Evolutionary conservation across 1,140 invertebrate species (phyloP).

Genomic region (Bombus polaris): DNA sequence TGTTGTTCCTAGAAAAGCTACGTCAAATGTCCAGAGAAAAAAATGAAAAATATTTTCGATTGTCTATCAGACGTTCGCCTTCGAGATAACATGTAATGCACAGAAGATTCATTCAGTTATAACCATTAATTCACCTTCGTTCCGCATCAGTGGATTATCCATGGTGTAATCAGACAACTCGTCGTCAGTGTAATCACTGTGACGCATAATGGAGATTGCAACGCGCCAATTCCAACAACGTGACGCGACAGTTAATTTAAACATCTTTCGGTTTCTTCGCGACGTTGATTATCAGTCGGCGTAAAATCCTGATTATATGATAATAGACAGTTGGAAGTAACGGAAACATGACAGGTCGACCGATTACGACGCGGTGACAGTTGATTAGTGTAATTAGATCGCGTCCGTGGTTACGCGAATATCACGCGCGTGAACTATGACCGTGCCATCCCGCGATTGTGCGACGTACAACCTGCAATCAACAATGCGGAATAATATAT

Average conservation of each 20-base stretch:
- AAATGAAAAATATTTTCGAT: background rate
- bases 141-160: slow-evolving; percentile 7
- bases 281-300: slow-evolving; percentile 1
- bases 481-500: slow-evolving; percentile 18
- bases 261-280: slow-evolving; percentile 29
- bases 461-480: slow-evolving; percentile 4
- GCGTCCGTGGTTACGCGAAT: slow-evolving; percentile 39
- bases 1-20: background rate
- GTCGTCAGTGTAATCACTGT: slow-evolving; percentile 23
- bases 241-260: slow-evolving; percentile 54
- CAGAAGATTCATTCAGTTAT: background rate
- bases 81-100: background rate
- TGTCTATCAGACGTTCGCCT: background rate
- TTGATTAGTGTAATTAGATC: slow-evolving; percentile 68
- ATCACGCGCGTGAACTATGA: slow-evolving; percentile 46
- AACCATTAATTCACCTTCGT: slow-evolving; percentile 4
- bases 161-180: slow-evolving; percentile 17
- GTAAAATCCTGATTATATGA: slow-evolving; percentile 42
- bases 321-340: slow-evolving; percentile 52
- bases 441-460: slow-evolving; percentile 1
- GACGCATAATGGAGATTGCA: slow-evolving; percentile 11
- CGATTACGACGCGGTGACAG: slow-evolving; percentile 64
- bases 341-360: slow-evolving; percentile 31
- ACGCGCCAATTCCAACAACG: slow-evolving; percentile 17
- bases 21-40: background rate